Conservation (phyloP, 2,797 vertebrate species). For the Brotogeris chrysoptera region DNA sequence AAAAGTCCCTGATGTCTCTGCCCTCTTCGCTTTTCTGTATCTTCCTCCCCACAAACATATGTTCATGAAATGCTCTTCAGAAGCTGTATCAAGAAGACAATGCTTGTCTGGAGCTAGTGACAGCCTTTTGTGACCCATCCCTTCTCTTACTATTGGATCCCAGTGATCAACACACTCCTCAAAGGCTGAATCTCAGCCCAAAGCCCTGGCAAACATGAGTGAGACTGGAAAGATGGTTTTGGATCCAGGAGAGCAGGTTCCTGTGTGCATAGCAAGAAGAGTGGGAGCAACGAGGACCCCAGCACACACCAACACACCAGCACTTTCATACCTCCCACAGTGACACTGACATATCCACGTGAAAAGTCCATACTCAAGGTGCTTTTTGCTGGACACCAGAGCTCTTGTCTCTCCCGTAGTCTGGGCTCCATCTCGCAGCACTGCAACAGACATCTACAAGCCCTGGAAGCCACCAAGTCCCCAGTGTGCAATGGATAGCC, state of each 20-base stretch:
- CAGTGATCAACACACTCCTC: background rate
- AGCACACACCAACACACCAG: background rate
- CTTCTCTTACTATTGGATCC: background rate
- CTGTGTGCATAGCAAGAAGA: background rate
- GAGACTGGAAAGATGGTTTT: background rate
- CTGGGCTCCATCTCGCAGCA: background rate
- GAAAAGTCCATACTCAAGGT: background rate
- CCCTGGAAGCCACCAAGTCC: background rate
- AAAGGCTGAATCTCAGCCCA: background rate
- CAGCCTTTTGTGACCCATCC: background rate
- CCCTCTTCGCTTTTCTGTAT: background rate
- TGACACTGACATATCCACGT: background rate
- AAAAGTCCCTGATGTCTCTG: background rate
- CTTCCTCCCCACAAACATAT: background rate
- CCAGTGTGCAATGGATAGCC: background rate
- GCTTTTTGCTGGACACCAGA: background rate
- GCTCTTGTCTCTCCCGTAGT: background rate
- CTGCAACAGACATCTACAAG: background rate
- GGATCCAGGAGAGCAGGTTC: rapidly evolving
- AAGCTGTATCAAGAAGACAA: background rate
- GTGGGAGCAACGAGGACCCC: background rate
- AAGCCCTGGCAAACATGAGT: background rate
- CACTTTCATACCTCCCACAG: rapidly evolving
- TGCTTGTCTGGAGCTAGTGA: background rate
- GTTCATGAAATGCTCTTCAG: background rate